A percentile compares a stretch with the other conserved stretches of the same genome.
Conservation (phyloP, 2,888 invertebrate genomes). For the Xylocampa areola region DNA sequence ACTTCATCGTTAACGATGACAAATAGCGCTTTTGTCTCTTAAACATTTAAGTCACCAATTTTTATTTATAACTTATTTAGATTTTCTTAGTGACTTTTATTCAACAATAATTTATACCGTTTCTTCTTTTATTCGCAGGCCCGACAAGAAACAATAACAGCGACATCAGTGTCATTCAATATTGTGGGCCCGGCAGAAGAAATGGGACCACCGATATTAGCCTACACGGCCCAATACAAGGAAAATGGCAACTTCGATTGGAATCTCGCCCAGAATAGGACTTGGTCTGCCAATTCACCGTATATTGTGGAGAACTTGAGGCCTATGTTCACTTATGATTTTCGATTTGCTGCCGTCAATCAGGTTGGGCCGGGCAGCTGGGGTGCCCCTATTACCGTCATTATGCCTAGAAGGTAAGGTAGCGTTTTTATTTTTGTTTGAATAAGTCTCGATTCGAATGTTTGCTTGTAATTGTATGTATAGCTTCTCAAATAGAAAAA, state of each 20-base stretch:
- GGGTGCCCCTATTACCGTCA: constrained; percentile 91
- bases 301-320: constrained; percentile 94
- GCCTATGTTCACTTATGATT: constrained; percentile 94
- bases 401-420: constrained; percentile 92
- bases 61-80: too few relatives aligned
- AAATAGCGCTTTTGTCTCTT: too few relatives aligned
- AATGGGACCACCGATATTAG: constrained; percentile 93
- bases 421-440: not conserved
- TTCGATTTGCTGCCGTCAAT: constrained; percentile 96
- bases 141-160: constrained; percentile 92
- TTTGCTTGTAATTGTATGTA: too few relatives aligned
- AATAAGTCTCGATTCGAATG: not conserved
- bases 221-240: constrained; percentile 94
- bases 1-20: too few relatives aligned
- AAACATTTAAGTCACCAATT: too few relatives aligned
- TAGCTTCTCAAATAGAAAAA: too few relatives aligned
- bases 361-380: constrained; percentile 95
- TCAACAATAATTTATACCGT: constrained; percentile 12
- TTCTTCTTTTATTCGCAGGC: constrained; percentile 81
- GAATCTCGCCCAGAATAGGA: constrained; percentile 92
- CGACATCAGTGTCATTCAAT: constrained; percentile 95
- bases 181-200: constrained; percentile 93
- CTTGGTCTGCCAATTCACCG: constrained; percentile 94
- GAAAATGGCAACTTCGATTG: constrained; percentile 92
- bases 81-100: too few relatives aligned